Base-by-base conservation (phyloP, 1,140 invertebrate species). In the Brachionus rubens region DNA sequence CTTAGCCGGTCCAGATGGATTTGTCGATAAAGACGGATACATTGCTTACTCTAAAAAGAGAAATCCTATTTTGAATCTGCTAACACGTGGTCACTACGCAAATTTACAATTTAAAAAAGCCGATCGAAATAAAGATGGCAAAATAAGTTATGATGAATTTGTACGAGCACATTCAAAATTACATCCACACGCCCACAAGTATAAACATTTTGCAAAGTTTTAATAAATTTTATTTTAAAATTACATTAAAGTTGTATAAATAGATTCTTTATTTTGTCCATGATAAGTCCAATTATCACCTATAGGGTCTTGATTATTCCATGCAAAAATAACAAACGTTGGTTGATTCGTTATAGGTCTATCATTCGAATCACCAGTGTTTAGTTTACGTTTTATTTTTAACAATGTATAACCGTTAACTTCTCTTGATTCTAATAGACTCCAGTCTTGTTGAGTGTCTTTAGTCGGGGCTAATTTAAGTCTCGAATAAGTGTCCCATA, bases 321-420 rank as follows among this genome's bases (percentile, higher is more conserved):
- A 70, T 16, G 65, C 65, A 46, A 70, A 70, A n/a, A 70, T 30
- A n/a, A 70, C 16, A 50, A 28, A 70, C 3, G 33, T 59, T 12
- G 54, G 54, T 9, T 41, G 19, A 33, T 70, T 70, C n/a, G 65
- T 70, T 1, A 48, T 50, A 7, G 12, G 14, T 46, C 40, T 70
- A 47, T 70, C 65, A 14, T 70, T n/a, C 7, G 41, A 33, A 50
- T 70, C 65, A 14, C 65, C 41, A 70, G 65, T 70, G 16, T 70
- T 46, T 30, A 70, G 24, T 26, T 26, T 46, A 5, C 65, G n/a
- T 33, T 70, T 70, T 10, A 47, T 24, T 33, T 70, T 70, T 30
- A 70, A 7, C 26, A 70, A 10, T 46, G 65, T 70, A 19, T 43
- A 70, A 28, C 43, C 41, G 36, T 70, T 50, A 9, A 70, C 65